These are phyloP conservation scores for Epizoanthus rinbou DNA, from an alignment of 92 coral and sea anemone genomes.

Conservation along the genomic window DNA sequence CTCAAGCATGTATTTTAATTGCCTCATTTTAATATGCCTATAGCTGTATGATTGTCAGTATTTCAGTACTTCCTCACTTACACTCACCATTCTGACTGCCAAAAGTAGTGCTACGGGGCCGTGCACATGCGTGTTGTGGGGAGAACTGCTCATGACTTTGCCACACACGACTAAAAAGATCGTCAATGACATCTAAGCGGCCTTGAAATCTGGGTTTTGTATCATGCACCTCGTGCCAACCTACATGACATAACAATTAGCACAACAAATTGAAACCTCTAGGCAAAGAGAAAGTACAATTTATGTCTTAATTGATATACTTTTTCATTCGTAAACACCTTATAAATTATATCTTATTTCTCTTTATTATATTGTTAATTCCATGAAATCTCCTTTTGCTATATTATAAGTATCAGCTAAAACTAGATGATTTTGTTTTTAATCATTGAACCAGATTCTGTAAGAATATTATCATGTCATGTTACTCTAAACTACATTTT, in stretches of 20 bases:
- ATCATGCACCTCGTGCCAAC: constrained; percentile 98
- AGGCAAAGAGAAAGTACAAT: too few relatives aligned
- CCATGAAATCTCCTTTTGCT: too few relatives aligned
- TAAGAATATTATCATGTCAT: not conserved
- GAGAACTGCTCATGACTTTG: constrained; percentile 85
- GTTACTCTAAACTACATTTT: too few relatives aligned
- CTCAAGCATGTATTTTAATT: not conserved
- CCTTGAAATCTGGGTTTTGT: constrained; percentile 98
- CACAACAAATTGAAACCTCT: too few relatives aligned
- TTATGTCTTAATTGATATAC: too few relatives aligned
- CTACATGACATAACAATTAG: constrained; percentile 34
- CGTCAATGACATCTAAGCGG: constrained; percentile 81
- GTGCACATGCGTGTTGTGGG: constrained; percentile 55
- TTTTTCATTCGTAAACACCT: too few relatives aligned
- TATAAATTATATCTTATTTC: too few relatives aligned
- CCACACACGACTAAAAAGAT: constrained; percentile 90
- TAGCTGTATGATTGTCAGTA: too few relatives aligned
- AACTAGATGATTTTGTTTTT: too few relatives aligned
- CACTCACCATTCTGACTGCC: constrained; percentile 59
- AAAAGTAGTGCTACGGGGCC: constrained; percentile 73
- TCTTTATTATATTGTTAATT: too few relatives aligned
- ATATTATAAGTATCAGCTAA: too few relatives aligned
- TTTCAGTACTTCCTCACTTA: not conserved
- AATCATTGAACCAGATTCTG: not conserved
- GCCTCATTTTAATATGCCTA: too few relatives aligned